Base-by-base conservation (phyloP, 2,113 vertebrate genomes). In the Atractosteus spatula region DNA sequence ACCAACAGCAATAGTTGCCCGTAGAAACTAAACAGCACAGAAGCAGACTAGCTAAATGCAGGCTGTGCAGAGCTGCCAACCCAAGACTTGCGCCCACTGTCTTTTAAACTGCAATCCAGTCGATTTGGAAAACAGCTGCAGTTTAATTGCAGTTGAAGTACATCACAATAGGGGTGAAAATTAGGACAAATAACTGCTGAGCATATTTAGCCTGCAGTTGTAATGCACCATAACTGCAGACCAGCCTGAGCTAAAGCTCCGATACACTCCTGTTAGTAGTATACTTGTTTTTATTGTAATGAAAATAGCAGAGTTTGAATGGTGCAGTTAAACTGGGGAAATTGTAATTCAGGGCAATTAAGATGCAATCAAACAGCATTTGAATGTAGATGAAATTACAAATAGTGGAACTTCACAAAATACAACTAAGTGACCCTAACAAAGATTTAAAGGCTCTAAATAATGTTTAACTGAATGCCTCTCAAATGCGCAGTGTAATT, bases 111-210 rank as follows among this genome's bases (percentile, higher is more conserved):
- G 51, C 68, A 69, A 75, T 45, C 73, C 68, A 59, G 68, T 65
- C 73, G 44, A 74, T 74, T 74, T 44, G 43, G 61, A 69, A 59
- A 71, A 63, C 73, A 75, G 73, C 43, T 69, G 67, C 42, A 29
- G 51, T 59, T 75, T 70, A 75, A 75, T 66, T 70, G 68, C 73
- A 65, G 68, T 43, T 43, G 61, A 65, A 75, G 62, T 56, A 59
- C 16, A 75, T 75, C 68, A 70, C 68, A 70, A 66, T 70, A 44
- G 73, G 59, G 73, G 73, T 69, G 51, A 43, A 69, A 69, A 74
- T 68, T 69, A 74, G 73, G 73, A 45, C 73, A 74, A 74, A 74
- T 67, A 74, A 74, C 66, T 63, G 73, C 66, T 63, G 61, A 47
- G 73, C 66, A 42, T 64, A 74, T 74, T 71, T 71, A 71, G 59